phyloP scores from a whole-genome alignment of 2,888 invertebrate genomes.

The Hirtodrosophila confusa region DNA sequence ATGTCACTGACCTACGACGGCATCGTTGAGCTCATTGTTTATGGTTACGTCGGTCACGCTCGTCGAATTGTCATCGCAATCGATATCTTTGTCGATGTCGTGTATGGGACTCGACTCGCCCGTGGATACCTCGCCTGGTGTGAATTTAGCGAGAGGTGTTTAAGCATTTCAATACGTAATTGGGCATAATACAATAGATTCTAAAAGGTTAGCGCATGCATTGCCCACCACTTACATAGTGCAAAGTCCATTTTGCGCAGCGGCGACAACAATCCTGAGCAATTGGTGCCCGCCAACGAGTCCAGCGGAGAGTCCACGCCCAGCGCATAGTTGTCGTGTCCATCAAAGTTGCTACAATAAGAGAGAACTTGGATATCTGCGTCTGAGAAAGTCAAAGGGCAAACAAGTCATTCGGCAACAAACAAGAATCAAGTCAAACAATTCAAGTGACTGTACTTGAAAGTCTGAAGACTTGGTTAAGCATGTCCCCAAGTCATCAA shows the following conservation, averaged over 20 bases:
- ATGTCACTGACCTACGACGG: conserved; percentile 84
- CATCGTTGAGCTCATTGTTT: conserved; percentile 75
- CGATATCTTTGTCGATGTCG: conserved; percentile 83
- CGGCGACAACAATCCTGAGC: conserved; percentile 84
- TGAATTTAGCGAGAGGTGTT: conserved; percentile 46
- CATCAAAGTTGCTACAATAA: conserved; percentile 77
- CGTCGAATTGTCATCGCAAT: conserved; percentile 81
- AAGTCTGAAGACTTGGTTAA: no score
- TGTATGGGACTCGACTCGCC: conserved; percentile 84
- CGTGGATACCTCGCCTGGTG: conserved; percentile 84
- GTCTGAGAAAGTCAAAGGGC: no score
- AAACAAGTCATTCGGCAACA: no score
- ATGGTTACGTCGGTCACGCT: conserved; percentile 82
- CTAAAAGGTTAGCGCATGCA: conserved; percentile 25
- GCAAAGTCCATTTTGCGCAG: conserved; percentile 92
- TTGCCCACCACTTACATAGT: conserved; percentile 88
- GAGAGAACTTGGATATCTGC: no score
- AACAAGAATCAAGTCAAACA: no score
- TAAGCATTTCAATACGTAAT: conserved; percentile 25
- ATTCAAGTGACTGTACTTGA: no score
- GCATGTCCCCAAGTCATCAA: no score
- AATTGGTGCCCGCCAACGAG: conserved; percentile 73
- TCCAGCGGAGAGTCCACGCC: conserved; percentile 84
- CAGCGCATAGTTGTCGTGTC: conserved; percentile 84
- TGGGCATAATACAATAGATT: no score